These are phyloP conservation scores for Lottia scabra DNA, from an alignment of 2,888 invertebrate genomes.

Conservation along the genomic window DNA sequence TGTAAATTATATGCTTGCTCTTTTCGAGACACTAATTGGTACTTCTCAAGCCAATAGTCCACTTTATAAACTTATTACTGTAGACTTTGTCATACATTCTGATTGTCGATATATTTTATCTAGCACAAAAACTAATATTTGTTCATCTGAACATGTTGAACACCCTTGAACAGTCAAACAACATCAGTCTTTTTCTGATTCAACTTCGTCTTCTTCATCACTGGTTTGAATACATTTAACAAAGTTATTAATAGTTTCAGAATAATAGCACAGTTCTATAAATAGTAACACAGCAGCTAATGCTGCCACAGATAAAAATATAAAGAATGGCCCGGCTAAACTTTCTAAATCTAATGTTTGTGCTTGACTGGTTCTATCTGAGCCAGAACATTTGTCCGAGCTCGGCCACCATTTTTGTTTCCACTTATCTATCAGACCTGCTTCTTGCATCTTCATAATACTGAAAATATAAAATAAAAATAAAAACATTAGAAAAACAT, in stretches of 20 bases:
- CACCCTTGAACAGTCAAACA: too few relatives aligned
- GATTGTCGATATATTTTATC: too few relatives aligned
- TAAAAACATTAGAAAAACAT: too few relatives aligned
- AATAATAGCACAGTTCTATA: conserved; percentile 22
- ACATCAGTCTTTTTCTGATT: neutral
- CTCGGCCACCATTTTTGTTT: conserved; percentile 44
- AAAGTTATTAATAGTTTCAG: neutral
- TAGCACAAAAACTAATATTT: too few relatives aligned
- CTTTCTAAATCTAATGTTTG: conserved; percentile 38
- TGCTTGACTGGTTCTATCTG: conserved; percentile 33
- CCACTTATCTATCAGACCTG: conserved; percentile 49
- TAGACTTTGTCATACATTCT: too few relatives aligned
- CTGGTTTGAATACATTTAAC: neutral
- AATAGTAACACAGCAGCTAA: conserved; percentile 32
- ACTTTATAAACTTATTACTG: too few relatives aligned
- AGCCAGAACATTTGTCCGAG: conserved; percentile 31
- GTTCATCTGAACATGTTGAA: too few relatives aligned
- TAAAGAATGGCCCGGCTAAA: conserved; percentile 45
- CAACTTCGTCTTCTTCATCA: neutral
- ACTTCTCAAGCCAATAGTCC: too few relatives aligned
- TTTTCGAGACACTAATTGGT: too few relatives aligned
- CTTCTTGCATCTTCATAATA: conserved; percentile 48
- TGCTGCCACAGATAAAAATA: conserved; percentile 33
- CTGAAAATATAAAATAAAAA: conserved; percentile 26
- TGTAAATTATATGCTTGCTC: too few relatives aligned